Evolutionary conservation across 1,140 invertebrate species (phyloP), one percentile per base, ranked within the genome.

Genomic region (Phocides pigmalion): DNA sequence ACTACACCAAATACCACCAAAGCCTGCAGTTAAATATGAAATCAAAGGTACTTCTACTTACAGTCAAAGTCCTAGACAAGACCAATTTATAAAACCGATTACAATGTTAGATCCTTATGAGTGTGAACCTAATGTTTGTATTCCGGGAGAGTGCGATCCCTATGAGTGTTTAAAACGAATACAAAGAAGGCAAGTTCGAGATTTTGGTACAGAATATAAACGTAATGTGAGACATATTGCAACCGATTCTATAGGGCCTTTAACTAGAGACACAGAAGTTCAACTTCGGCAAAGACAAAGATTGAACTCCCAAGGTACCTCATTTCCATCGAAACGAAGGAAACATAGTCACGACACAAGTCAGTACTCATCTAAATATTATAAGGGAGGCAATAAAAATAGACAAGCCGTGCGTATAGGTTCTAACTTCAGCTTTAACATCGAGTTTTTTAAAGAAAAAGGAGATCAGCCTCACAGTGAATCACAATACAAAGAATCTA

Each of bases 401-500:
- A 51, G 37, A 37, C 72, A 72, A 66, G 61, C 44, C 35, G 72
- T 74, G 6, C 44, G 66, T 49, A 64, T 74, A 25, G 62, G 66
- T 28, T 77, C 74, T 3, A 68, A 54, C 58, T 53, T 74, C 9
- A 72, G 59, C 46, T 71, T 74, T 50, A 66, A 74, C 42, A 41
- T 77, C 49, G 72, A 77, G 6, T 70, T 72, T 44, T 72, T 49
- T 14, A 74, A 69, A 65, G 58, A 56, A n/a, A 25, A 65, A 11
- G 44, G 20, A 2, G 35, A 39, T 32, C 9, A 14, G 8, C 35
- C 19, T 20, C 15, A 32, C 17, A 51, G 1, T 11, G 28, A 35
- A 12, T n/a, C n/a, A n/a, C n/a, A n/a, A n/a, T n/a, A 15, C 2
- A 28, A 15, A 8, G 14, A 49, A 1, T 35, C 11, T 3, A 16